These are phyloP conservation scores for Neomonachus schauinslandi DNA, from an alignment of 2,113 vertebrate species.

Conservation along the genomic window DNA sequence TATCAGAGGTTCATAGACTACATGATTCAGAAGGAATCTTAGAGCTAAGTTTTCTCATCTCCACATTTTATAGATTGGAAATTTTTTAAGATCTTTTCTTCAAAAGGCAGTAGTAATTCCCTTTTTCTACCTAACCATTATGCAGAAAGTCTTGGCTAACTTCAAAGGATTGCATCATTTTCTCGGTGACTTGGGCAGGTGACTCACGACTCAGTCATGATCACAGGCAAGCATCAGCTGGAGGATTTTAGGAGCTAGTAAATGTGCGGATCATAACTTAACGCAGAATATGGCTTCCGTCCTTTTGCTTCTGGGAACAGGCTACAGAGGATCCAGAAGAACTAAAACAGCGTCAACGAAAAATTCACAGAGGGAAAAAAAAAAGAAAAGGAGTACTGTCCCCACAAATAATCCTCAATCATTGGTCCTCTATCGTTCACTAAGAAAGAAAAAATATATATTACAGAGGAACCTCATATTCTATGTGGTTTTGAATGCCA, in stretches of 20 bases:
- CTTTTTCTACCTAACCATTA: neutral
- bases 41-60: neutral
- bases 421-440: neutral
- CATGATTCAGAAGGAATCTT: neutral
- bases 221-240: neutral
- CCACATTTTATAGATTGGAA: neutral
- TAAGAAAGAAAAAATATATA: neutral
- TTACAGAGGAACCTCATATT: neutral
- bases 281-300: neutral
- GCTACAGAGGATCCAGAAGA: neutral
- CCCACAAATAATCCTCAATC: conserved; percentile 7
- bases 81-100: neutral
- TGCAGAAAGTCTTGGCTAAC: neutral
- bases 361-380: neutral
- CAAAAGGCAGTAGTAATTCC: neutral
- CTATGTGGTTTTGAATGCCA: neutral
- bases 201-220: neutral
- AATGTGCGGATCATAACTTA: neutral
- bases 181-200: neutral
- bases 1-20: neutral
- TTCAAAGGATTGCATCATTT: neutral
- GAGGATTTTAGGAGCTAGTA: neutral
- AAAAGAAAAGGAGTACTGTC: neutral
- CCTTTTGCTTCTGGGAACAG: neutral
- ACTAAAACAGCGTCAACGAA: neutral